A percentile compares a stretch with the other conserved stretches of the same genome.
These are phyloP conservation scores for Misgurnus anguillicaudatus DNA, from an alignment of 2,113 vertebrate species.

Conservation along the genomic window DNA sequence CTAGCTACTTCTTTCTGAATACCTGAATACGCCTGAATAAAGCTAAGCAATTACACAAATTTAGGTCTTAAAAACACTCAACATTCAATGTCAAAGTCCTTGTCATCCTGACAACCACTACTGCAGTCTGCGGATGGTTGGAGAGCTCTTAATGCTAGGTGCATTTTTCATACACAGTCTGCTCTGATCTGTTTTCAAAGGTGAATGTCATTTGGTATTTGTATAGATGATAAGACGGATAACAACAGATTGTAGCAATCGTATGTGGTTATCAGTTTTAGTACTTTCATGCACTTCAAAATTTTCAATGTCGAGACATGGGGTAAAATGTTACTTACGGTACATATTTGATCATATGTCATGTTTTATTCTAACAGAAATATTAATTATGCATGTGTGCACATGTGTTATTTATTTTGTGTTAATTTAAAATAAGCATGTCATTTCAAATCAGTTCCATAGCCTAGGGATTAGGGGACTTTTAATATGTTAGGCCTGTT, in stretches of 20 bases:
- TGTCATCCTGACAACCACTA: not conserved
- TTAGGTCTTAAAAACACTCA: too few species aligned
- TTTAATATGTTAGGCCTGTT: too few species aligned
- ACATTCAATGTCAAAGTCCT: not conserved
- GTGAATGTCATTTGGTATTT: not conserved
- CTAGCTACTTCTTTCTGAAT: too few species aligned
- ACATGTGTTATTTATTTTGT: too few species aligned
- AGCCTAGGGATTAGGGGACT: too few species aligned
- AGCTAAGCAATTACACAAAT: too few species aligned
- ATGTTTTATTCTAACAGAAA: too few species aligned
- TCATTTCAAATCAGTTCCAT: too few species aligned
- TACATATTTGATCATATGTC: too few species aligned
- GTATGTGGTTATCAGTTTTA: not conserved
- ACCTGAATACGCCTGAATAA: too few species aligned
- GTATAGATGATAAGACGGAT: constrained; percentile 3
- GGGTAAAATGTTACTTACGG: not conserved
- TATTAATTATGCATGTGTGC: too few species aligned
- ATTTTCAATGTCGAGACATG: not conserved
- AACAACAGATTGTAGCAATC: not conserved
- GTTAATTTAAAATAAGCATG: too few species aligned
- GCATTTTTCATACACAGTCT: not conserved
- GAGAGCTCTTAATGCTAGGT: not conserved
- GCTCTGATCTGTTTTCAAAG: not conserved
- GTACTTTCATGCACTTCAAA: not conserved
- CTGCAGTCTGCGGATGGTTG: not conserved